These are phyloP conservation scores for Julus scandinavius DNA, from an alignment of 2,888 invertebrate species.

Conservation along the genomic window DNA sequence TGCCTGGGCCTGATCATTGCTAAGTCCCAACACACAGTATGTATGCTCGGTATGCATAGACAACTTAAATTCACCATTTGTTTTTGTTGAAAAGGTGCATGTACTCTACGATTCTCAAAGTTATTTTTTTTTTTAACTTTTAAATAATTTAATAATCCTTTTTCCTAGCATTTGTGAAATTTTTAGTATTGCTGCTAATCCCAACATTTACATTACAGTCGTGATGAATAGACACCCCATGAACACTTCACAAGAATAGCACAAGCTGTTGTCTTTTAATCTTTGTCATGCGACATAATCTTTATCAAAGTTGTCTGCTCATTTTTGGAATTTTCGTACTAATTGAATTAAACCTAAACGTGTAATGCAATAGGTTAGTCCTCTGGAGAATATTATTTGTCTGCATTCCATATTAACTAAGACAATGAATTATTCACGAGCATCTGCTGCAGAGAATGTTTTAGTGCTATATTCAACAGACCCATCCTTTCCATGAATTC, in stretches of 20 bases:
- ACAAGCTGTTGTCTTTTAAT: neutral
- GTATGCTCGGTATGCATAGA: too few relatives aligned
- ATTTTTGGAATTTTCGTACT: conserved; percentile 3
- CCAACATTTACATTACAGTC: neutral
- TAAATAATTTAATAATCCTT: too few relatives aligned
- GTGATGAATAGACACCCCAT: neutral
- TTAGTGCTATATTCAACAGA: neutral
- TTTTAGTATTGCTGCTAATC: neutral
- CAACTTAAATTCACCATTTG: too few relatives aligned
- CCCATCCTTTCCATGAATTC: conserved; percentile 14
- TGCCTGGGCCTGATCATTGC: neutral
- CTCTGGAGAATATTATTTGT: conserved; percentile 35
- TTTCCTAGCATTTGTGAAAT: too few relatives aligned
- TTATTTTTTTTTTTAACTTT: too few relatives aligned
- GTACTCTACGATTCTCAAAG: too few relatives aligned
- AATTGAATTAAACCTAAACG: conserved; percentile 40
- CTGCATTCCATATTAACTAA: neutral
- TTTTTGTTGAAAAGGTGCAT: too few relatives aligned
- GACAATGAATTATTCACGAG: conserved; percentile 22
- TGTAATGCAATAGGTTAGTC: neutral
- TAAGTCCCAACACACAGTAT: neutral
- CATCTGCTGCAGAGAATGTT: conserved; percentile 16
- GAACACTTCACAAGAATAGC: neutral
- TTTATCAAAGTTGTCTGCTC: conserved; percentile 23
- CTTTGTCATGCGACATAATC: neutral